Percentiles rank a stretch among this genome's conserved stretches.
Conservation (phyloP, 2,113 vertebrate species). For the Brienomyrus longianalis region DNA sequence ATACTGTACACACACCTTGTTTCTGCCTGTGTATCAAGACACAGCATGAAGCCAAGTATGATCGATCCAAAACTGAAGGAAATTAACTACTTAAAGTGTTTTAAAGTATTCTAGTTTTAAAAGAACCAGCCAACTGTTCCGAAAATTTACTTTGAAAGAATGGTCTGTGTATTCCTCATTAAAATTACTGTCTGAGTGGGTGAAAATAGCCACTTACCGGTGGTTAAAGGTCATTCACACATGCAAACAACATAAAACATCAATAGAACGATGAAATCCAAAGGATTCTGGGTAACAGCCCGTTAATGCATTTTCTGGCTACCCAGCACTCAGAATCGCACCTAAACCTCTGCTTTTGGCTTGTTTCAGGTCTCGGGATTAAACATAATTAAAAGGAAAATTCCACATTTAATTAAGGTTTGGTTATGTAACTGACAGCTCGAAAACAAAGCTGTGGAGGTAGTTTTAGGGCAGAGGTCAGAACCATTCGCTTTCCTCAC, state of each 20-base stretch:
- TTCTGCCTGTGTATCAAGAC: background rate
- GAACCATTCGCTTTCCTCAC: background rate
- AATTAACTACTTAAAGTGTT: conserved; percentile 1
- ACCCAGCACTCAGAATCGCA: background rate
- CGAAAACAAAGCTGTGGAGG: background rate
- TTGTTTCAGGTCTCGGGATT: conserved; percentile 10
- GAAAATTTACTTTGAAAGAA: background rate
- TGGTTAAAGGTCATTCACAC: background rate
- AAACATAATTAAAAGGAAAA: conserved; percentile 23
- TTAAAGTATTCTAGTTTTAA: background rate
- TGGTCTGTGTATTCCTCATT: background rate
- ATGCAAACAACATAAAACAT: background rate
- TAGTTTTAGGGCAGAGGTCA: conserved; percentile 10
- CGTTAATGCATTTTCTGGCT: background rate
- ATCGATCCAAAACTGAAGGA: background rate
- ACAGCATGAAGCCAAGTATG: background rate
- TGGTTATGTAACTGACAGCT: conserved; percentile 20
- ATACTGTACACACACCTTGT: background rate
- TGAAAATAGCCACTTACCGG: background rate
- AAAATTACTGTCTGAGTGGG: background rate
- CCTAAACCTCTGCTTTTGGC: conserved; percentile 11
- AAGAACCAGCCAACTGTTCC: background rate
- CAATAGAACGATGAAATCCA: background rate
- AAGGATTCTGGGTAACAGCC: background rate
- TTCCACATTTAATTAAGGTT: conserved; percentile 19